Base-by-base conservation (phyloP, 2,888 invertebrate species). In the Sinhomidia bicolor region DNA sequence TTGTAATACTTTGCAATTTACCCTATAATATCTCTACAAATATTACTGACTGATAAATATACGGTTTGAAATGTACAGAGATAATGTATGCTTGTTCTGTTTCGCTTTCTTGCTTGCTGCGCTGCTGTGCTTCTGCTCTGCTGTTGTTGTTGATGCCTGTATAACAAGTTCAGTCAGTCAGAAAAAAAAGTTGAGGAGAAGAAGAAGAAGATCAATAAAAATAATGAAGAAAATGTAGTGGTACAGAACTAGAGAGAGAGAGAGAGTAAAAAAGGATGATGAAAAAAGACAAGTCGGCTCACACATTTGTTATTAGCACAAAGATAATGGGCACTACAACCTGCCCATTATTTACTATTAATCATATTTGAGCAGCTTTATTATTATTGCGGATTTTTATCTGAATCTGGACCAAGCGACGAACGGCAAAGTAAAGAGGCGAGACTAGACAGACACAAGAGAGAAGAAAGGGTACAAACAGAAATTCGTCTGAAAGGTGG, bases 291-390 rank as follows among this genome's bases (percentile, higher is more conserved):
- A 83, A 82, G 88, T 88, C 88, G 88, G 88, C 88, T 76, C 65
- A 86, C 74, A 83, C 82, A 83, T 88, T 88, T 88, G 82, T 88
- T 88, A 88, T 88, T 88, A 88, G 83, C 88, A 88, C 88, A 88
- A 88, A 88, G 86, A 89, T 90, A 90, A 90, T 90, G 86, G 89
- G 68, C 84, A 51, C 87, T 89, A 80, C 86, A 87, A 90, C 90
- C 90, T 90, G 90, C 90, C 90, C 89, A 90, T 90, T 90, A 90
- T 84, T 89, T 90, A 86, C 90, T 90, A 90, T 90, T 90, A 90
- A 90, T 90, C 90, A 90, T 90, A 89, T 87, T 90, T 88, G 90
- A 90, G 85, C 83, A 83, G 89, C 82, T 89, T 90, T 89, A 90
- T 90, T 86, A 90, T 90, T 89, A 90, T 89, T 90, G 90, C 89